Evolutionary conservation across 1,140 invertebrate species (phyloP), one percentile per base, ranked within the genome.

Genomic region (Bacillus rossius): DNA sequence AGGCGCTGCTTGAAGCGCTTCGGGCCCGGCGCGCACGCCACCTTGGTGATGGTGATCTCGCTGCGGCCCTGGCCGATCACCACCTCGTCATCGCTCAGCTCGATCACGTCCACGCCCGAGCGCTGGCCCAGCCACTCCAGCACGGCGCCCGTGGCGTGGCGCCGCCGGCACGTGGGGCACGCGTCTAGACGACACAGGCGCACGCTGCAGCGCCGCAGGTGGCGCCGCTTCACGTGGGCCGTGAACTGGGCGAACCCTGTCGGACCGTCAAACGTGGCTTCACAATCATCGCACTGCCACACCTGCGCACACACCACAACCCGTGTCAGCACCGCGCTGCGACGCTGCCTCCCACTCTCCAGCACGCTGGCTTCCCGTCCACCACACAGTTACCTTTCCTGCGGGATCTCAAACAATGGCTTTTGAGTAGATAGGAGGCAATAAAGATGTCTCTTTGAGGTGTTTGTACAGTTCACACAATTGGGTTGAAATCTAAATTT

Each of bases 11-110:
- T 60, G 38, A 60, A 62, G 41, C 59, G 57, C 42, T 56, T 60
- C 14, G 57, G 52, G 17, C 61, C 58, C 17, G 58, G 49, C 25
- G 53, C 48, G 42, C 52, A 55, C 25, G 60, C 47, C 16, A 62
- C 57, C 54, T 62, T 62, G 8, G 61, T 62, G 29, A 62, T 62
- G 29, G 61, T 62, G 45, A 62, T 62, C 50, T 62, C 61, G 57
- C 55, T 55, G 38, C 52, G 41, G 34, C 57, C 61, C 23, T 62
- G 57, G n/a, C 54, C 57, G 41, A 59, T 50, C 7, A 55, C 61
- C 25, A 60, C 58, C 40, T 62, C 61, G 45, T 62, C 61, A 19
- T 60, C 61, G 13, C 57, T 60, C 14, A 62, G 52, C 47, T 62
- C 61, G 25, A 62, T 60, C 23, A 62, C 58, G 52, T 60, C 58